phyloP scores from a whole-genome alignment of 2,113 vertebrate species.

The Cettia cetti region DNA sequence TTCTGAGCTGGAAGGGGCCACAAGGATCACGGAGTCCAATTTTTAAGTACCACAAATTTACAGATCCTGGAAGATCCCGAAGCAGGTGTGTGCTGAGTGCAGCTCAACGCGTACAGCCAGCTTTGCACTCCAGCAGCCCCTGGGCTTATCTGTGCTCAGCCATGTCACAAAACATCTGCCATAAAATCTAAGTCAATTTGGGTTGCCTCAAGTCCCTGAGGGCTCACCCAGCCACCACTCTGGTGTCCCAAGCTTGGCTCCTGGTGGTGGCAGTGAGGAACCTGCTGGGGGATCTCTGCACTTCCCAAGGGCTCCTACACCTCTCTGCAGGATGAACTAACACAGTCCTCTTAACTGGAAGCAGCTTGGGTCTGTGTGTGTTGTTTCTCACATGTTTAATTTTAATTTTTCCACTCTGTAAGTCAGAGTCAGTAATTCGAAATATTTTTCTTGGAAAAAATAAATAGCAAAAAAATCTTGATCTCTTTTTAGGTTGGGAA shows the following conservation, averaged over 20 bases:
- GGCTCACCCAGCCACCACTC: neutral
- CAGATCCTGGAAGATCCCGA: neutral
- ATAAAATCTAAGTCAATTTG: neutral
- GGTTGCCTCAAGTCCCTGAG: neutral
- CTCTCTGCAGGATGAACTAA: fast-evolving
- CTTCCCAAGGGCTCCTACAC: neutral
- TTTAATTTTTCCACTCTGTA: neutral
- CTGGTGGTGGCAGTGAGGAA: neutral
- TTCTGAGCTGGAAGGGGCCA: neutral
- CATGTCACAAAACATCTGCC: fast-evolving
- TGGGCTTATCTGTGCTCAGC: neutral
- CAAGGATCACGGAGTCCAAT: neutral
- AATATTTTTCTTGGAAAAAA: neutral
- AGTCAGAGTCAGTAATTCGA: neutral
- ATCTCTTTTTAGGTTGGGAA: neutral
- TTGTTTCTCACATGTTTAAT: neutral
- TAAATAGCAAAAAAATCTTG: neutral
- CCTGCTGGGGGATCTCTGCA: fast-evolving
- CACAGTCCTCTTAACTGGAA: neutral
- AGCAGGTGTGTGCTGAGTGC: neutral
- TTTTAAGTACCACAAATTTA: neutral
- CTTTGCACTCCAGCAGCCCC: neutral
- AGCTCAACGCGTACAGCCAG: neutral
- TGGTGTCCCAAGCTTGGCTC: neutral
- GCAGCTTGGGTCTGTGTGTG: neutral